Evolutionary conservation across 2,888 invertebrate species (phyloP), one percentile per base, ranked within the genome.

Genomic region (Metalampra italica): DNA sequence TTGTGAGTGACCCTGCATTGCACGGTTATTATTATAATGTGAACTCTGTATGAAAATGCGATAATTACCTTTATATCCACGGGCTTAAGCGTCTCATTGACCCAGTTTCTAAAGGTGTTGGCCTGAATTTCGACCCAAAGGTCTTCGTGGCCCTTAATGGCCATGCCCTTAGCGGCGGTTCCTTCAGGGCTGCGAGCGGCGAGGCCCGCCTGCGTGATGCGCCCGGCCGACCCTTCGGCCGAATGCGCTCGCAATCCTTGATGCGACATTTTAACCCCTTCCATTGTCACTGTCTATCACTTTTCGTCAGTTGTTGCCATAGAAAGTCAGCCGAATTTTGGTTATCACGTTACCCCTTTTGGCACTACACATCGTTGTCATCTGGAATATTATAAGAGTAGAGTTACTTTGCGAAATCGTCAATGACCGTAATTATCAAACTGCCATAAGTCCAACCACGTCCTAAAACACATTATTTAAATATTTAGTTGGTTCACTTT

Each of bases 101-200:
- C 96, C 98, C 98, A 98, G 84, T 98, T 98, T 64, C 95, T 93
- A 79, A 98, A 98, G 37, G 98, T 98, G 81, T 97, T 96, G 43
- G 97, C 96, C 80, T 98, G 98, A 59, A 97, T 97, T 78, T 97
- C 97, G 46, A 98, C 96, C 98, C 98, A 98, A 40, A 97, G 93
- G 72, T 97, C 97, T 84, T 97, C 97, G 72, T 96, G 94, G 59
- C 97, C 98, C 75, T 96, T 97, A 75, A 97, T 97, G 66, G 95
- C 94, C 97, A 97, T 97, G 59, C 97, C 97, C 75, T 96, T 95
- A 59, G 98, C 97, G 0, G 98, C 98, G 45, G 98, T 97, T 47
- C 98, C 98, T 52, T 77, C 97, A 36, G 96, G 94, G 75, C 96
- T 97, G 46, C 97, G 92, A 29, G 98, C 98, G 62, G 97, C 93